These are phyloP conservation scores for Dendrolimus houi DNA, from an alignment of 2,888 invertebrate species.

Conservation along the genomic window DNA sequence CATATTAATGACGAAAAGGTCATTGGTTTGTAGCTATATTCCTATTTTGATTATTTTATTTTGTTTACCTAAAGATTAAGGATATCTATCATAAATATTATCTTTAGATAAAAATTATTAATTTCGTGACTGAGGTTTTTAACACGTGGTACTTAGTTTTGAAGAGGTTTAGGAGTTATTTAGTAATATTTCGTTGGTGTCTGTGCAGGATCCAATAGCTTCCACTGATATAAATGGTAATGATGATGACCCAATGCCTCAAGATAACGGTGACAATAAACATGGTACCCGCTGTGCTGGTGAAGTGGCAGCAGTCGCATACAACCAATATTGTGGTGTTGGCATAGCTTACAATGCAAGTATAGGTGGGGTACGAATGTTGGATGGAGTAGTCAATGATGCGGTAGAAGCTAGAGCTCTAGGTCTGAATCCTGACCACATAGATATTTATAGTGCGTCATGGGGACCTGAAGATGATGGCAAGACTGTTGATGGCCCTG, in stretches of 20 bases:
- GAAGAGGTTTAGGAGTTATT: no score
- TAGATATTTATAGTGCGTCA: constrained; percentile 97
- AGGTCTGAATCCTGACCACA: constrained; percentile 94
- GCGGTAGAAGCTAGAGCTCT: constrained; percentile 95
- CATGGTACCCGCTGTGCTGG: constrained; percentile 99
- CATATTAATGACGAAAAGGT: background rate
- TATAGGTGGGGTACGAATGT: constrained; percentile 97
- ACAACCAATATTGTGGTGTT: constrained; percentile 97
- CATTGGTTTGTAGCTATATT: background rate
- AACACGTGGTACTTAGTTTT: no score
- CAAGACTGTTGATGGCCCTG: constrained; percentile 97
- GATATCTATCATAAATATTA: no score
- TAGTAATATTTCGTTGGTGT: background rate
- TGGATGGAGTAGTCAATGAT: constrained; percentile 98
- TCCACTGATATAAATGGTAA: constrained; percentile 98
- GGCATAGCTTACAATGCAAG: constrained; percentile 97
- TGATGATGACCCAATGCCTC: constrained; percentile 97
- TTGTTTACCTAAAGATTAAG: background rate
- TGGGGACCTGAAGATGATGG: constrained; percentile 99
- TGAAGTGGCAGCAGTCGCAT: constrained; percentile 97
- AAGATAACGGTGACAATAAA: constrained; percentile 99
- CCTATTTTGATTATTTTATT: background rate
- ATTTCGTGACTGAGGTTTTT: no score
- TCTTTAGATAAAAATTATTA: no score
- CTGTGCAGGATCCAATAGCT: constrained; percentile 89